Base-by-base conservation (phyloP, 2,113 vertebrate species). In the Pomatostomus ruficeps region DNA sequence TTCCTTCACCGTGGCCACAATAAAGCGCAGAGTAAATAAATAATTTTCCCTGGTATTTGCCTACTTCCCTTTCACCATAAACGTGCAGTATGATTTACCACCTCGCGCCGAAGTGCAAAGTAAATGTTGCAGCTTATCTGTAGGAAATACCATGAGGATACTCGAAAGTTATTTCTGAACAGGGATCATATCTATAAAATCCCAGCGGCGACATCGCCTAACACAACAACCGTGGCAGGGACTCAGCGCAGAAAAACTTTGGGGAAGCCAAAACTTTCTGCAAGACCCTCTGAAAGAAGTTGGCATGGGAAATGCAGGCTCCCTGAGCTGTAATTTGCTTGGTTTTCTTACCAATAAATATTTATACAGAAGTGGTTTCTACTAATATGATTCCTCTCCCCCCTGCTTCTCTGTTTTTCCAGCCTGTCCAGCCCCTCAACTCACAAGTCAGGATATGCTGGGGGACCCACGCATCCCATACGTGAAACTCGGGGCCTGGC, bases 1-100 rank as follows among this genome's bases (percentile, higher is more conserved):
- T 73, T 48, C 62, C 43, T 67, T 68, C 49, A 22, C 8, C 0
- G 0, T 42, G 72, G 43, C 51, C 40, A 4, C 28, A 80, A 90
- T 88, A 96, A 84, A 85, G 42, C 2, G 0, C 75, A 74, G 52
- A 77, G 90, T 67, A 95, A 94, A 94, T 80, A 87, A 92, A 95
- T 85, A 36, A 82, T 86, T 93, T 91, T 92, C 88, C 76, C 67
- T 93, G 95, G 21, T 95, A 96, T 96, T 93, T 94, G 74, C 78
- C 82, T 52, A 89, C 57, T 29, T 89, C 59, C 38, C 66, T 72
- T 65, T 74, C 10, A 2, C 42, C 67, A 61, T 40, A 92, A 86
- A 65, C 1, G 6, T 12, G 54, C 68, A 71, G 45, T 9, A n/a
- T 5, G 40, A 85, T 89, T 90, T 35, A 84, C 65, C 58, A 46